These are phyloP conservation scores for Amphiprion percula DNA, from an alignment of 2,113 vertebrate species.

Conservation along the genomic window DNA sequence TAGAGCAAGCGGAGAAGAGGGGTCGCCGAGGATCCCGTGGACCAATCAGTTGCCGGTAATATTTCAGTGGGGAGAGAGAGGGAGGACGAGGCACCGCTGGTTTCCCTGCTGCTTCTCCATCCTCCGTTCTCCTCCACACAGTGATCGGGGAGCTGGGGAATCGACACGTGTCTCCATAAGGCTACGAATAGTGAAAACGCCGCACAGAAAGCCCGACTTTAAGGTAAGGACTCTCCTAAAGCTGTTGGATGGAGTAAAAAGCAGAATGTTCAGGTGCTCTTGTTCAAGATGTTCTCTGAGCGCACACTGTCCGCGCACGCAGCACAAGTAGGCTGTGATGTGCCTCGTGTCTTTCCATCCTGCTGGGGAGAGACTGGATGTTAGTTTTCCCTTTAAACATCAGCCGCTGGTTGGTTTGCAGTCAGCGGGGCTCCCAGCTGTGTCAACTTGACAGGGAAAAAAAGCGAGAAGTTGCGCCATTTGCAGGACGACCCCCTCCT, in stretches of 20 bases:
- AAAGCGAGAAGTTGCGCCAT: conserved; percentile 70
- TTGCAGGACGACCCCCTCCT: conserved; percentile 46
- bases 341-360: conserved; percentile 23
- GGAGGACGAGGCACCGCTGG: conserved; percentile 44
- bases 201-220: conserved; percentile 25
- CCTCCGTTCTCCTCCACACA: conserved; percentile 53
- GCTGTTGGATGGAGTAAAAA: background rate
- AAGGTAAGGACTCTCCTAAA: conserved; percentile 69
- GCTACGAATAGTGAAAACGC: conserved; percentile 31
- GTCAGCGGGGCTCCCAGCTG: conserved; percentile 58
- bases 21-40: conserved; percentile 60
- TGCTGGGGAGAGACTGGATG: background rate
- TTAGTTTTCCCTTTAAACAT: conserved; percentile 12
- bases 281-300: conserved; percentile 16
- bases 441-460: conserved; percentile 71
- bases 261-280: conserved; percentile 31
- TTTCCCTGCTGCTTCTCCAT: conserved; percentile 61
- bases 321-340: conserved; percentile 19
- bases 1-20: conserved; percentile 44
- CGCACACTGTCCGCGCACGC: conserved; percentile 13
- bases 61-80: conserved; percentile 71
- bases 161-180: conserved; percentile 67
- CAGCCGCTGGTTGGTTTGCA: conserved; percentile 3
- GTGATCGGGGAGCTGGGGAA: conserved; percentile 76
- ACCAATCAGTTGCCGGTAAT: conserved; percentile 80